A percentile compares a stretch with the other conserved stretches of the same genome.
Conservation (phyloP, 2,113 vertebrate genomes). For the Pseudolaguvia tuberculata region DNA sequence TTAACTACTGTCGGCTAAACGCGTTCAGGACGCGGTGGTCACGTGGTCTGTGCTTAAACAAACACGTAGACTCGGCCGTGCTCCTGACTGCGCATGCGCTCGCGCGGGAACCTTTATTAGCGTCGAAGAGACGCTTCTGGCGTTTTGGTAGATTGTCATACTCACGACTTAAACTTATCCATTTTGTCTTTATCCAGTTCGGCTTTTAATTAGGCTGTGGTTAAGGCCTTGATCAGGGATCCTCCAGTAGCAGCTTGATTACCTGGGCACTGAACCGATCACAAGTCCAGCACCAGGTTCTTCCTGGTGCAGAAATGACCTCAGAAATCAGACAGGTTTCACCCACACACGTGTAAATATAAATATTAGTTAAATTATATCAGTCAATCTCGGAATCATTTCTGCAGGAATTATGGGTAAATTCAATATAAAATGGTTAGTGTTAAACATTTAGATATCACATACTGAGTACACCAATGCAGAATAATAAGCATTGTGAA, state of each 20-base stretch:
- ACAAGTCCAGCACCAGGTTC: neutral
- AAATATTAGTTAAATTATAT: neutral
- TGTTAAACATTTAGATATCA: too few relatives aligned
- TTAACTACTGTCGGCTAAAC: conserved; percentile 44
- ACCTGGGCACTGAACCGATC: too few relatives aligned
- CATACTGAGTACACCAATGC: too few relatives aligned
- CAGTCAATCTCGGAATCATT: neutral
- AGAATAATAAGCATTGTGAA: neutral
- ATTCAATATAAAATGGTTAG: too few relatives aligned
- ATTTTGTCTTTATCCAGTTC: too few relatives aligned
- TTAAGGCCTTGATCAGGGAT: too few relatives aligned
- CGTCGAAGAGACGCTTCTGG: neutral
- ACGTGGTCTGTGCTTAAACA: conserved; percentile 51
- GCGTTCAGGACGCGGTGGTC: conserved; percentile 45
- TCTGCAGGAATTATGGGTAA: neutral
- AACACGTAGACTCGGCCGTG: conserved; percentile 36
- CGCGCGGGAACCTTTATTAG: neutral
- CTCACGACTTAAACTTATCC: too few relatives aligned
- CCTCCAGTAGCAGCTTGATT: too few relatives aligned
- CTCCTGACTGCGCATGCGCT: conserved; percentile 29
- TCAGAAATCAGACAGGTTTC: neutral
- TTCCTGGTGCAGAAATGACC: neutral
- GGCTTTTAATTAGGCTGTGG: too few relatives aligned
- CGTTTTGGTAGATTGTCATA: too few relatives aligned
- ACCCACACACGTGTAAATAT: neutral